Percentiles rank a stretch among this genome's conserved stretches.
Conservation (phyloP, 2,797 vertebrate species). For the Lepus oiostolus region DNA sequence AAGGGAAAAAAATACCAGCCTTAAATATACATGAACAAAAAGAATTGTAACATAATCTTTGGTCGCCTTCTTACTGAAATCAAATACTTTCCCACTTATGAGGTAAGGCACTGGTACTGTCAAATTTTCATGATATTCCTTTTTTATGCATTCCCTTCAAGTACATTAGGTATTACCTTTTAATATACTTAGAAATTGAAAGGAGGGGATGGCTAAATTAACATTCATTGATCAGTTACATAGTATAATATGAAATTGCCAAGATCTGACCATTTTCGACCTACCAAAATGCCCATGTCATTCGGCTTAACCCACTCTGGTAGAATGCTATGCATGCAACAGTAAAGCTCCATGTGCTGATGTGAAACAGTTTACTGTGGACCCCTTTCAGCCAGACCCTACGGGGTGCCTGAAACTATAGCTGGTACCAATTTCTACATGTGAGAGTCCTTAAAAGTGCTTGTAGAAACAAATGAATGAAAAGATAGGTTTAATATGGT, state of each 20-base stretch:
- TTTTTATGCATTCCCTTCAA: neutral
- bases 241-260: neutral
- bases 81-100: neutral
- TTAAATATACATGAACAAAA: neutral
- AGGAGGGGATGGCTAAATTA: neutral
- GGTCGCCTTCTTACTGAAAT: neutral
- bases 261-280: neutral
- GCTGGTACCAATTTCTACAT: too few relatives aligned
- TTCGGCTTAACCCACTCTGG: neutral
- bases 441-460: too few relatives aligned
- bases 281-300: neutral
- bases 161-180: neutral
- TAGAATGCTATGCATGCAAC: neutral
- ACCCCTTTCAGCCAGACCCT: too few relatives aligned
- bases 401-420: too few relatives aligned
- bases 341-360: neutral
- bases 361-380: neutral
- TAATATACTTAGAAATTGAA: neutral
- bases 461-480: too few relatives aligned
- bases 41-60: neutral
- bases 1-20: neutral
- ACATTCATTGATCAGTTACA: neutral
- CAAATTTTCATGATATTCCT: neutral
- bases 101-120: neutral
- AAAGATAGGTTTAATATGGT: too few relatives aligned